Evolutionary conservation across 2,888 invertebrate species (phyloP).

Genomic region (Trissonchulus latispiculum): DNA sequence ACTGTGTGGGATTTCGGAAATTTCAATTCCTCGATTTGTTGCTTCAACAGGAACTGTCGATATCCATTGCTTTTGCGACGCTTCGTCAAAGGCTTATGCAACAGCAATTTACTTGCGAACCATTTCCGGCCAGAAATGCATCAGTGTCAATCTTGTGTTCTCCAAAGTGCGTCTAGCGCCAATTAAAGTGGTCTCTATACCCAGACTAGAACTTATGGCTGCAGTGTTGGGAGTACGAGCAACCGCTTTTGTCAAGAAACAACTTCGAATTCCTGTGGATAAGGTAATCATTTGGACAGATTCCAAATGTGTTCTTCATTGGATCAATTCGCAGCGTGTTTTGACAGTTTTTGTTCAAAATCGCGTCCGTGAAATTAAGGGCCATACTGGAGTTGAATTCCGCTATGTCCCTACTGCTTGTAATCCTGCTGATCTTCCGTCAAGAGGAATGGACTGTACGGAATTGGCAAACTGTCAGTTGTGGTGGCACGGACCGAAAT

Average conservation of each 20-base stretch:
- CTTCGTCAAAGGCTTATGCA: slow-evolving; percentile 19
- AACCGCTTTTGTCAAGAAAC: background rate
- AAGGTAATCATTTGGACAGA: background rate
- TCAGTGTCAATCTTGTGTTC: slow-evolving; percentile 8
- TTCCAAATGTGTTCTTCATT: slow-evolving; percentile 9
- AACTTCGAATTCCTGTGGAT: background rate
- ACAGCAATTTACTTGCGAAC: slow-evolving; percentile 1
- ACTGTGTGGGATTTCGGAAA: background rate
- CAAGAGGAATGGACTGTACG: background rate
- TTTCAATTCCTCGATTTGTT: background rate
- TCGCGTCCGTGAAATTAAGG: background rate
- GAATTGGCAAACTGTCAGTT: background rate
- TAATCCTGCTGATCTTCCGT: slow-evolving; percentile 31
- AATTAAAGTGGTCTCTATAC: slow-evolving; percentile 11
- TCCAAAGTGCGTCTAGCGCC: slow-evolving; percentile 19
- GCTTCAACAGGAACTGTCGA: background rate
- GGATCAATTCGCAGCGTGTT: background rate
- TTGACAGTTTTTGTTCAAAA: slow-evolving; percentile 14
- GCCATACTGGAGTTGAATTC: background rate
- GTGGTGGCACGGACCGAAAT: slow-evolving; percentile 2
- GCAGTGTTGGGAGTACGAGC: slow-evolving; percentile 7
- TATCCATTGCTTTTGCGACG: slow-evolving; percentile 21
- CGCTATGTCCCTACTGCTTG: slow-evolving; percentile 22
- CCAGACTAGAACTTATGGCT: slow-evolving; percentile 22
- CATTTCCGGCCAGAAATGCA: background rate